Evolutionary conservation across 2,797 vertebrate species (phyloP), one percentile per base, ranked within the genome.

Genomic region (Typhlichthys eigenmanni): DNA sequence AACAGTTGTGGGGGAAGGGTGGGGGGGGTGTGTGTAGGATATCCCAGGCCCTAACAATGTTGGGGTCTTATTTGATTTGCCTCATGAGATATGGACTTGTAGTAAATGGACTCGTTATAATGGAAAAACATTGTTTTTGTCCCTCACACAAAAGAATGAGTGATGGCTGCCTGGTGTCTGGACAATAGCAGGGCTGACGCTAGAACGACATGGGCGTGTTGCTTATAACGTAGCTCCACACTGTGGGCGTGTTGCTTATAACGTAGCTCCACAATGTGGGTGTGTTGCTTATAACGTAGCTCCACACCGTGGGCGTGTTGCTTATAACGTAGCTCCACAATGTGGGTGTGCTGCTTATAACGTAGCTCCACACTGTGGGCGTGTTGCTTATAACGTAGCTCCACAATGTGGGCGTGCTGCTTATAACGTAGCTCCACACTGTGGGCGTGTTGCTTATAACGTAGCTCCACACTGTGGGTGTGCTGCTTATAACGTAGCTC

Each of bases 131-230:
- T 66, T 82, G 78, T 80, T 77, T 70, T 71, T 58, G 63, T 78
- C 71, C 77, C 74, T 67, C 56, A 56, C 5, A 38, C 62, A 80
- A 60, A 3, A 3, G 58, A 34, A 29, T 66, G 80, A 81, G 58
- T 75, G 85, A 80, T 79, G 74, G 70, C 75, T 66, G 61, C 78
- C 77, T 74, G 68, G 70, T 82, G 78, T 79, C 82, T 81, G 83
- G 82, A 86, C 83, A 87, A 83, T 80, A 68, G 85, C 75, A 47
- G 49, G 74, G 81, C 78, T 86, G 81, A 78, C 83, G 83, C 85
- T 84, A 80, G 80, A 84, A 81, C 67, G 58, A 82, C 76, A 87
- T 89, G 19, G 19, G 19, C 2, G 19, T 19, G 19, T 68, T 79
- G 75, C 64, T 73, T 32, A 64, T 82, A 67, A 77, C 86, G 74